Evolutionary conservation across 2,797 vertebrate species (phyloP), one percentile per base, ranked within the genome.

Genomic region (Enteromius treurensis): DNA sequence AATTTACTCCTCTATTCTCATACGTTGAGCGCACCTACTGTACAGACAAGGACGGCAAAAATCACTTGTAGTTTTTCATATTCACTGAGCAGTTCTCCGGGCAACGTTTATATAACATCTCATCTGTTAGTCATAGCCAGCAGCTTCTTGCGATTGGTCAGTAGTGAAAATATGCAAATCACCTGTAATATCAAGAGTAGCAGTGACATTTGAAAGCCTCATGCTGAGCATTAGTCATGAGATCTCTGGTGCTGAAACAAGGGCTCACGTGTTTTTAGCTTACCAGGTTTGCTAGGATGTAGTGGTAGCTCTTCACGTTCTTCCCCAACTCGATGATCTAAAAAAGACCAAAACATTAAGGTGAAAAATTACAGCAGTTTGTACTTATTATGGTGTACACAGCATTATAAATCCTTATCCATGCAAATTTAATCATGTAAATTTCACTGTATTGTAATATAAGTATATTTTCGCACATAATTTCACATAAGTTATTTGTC

Each of bases 201-300:
- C 37, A 45, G 65, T 83, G 75, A 69, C 74, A 83, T 69, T 83
- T 77, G 26, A 47, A 68, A 69, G 32, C 49, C 23, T 77, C n/a
- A 40, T 62, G 42, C 64, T 32, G 29, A 32, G 47, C 26, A 15
- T 74, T 51, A 47, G 37, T 82, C 15, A 77, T 77, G 26, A 55
- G 14, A 29, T 70, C 15, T 4, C 37, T 14, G 62, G 37, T 75
- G 64, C 40, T 37, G 32, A 80, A 19, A 8, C 14, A 2, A 10
- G 34, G 76, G 49, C 1, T 3, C 45, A 47, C 13, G 13, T 34
- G 40, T 23, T 58, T 71, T 47, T 29, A 42, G 76, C 98, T 98
- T 94, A 99, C 98, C 97, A 99, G 92, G 91, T 98, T 99, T 86
- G 97, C 98, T 84, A 99, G 95, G 88, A 99, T 99, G 94, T 99